Conservation (phyloP, 2,888 invertebrate genomes). For the Ectropis crepuscularia region DNA sequence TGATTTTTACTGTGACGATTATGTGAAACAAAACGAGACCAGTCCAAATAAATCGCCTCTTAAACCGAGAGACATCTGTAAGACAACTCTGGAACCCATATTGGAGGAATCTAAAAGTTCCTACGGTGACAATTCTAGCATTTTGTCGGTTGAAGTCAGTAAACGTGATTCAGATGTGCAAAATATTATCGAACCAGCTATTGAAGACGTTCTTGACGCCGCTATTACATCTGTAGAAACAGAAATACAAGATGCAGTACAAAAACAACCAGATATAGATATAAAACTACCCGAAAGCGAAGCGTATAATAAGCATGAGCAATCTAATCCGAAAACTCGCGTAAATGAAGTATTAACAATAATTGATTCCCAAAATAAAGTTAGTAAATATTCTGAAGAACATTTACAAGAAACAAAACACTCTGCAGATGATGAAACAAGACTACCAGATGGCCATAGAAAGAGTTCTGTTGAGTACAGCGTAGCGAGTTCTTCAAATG, state of each 20-base stretch:
- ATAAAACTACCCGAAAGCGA: background rate
- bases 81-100: conserved; percentile 70
- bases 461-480: conserved; percentile 53
- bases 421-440: conserved; percentile 29
- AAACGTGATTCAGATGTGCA: conserved; percentile 38
- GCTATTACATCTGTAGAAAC: background rate
- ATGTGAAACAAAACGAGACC: conserved; percentile 50
- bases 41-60: conserved; percentile 61
- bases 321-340: background rate
- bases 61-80: conserved; percentile 52
- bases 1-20: conserved; percentile 74
- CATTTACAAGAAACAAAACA: background rate
- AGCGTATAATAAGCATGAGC: background rate
- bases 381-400: background rate
- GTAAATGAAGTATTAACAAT: background rate
- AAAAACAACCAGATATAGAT: background rate
- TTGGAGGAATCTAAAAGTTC: conserved; percentile 79
- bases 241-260: background rate
- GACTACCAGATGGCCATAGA: conserved; percentile 25
- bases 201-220: background rate
- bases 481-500: conserved; percentile 54
- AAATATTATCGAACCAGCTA: conserved; percentile 18
- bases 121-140: conserved; percentile 64
- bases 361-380: background rate
- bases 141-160: conserved; percentile 43